phyloP scores from a whole-genome alignment of 1,140 invertebrate species.

The Matsumurasca onukii region DNA sequence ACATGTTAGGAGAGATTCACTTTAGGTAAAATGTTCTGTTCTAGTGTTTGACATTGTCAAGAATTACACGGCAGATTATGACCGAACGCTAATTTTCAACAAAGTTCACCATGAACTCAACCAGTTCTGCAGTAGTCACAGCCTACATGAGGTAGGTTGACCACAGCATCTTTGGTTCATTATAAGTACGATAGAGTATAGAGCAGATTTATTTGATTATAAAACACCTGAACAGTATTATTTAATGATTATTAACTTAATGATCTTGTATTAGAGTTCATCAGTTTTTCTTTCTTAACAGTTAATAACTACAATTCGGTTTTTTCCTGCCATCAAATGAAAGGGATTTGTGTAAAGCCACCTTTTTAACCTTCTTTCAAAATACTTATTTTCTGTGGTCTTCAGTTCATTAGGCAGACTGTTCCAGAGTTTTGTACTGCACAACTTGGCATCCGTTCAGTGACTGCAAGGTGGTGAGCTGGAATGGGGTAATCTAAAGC shows the following conservation, averaged over 20 bases:
- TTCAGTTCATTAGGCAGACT: no score
- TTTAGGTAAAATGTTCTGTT: no score
- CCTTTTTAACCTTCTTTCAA: no score
- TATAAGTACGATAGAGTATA: background rate
- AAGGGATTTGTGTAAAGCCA: no score
- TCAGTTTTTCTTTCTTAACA: background rate
- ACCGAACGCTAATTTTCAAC: slow-evolving; percentile 87
- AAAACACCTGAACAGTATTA: background rate
- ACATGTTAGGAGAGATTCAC: no score
- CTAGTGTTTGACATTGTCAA: slow-evolving; percentile 83
- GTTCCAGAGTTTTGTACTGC: no score
- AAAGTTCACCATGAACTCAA: slow-evolving; percentile 93
- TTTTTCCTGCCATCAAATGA: background rate
- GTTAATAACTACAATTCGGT: background rate
- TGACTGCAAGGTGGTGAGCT: no score
- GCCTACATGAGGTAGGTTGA: slow-evolving; percentile 71
- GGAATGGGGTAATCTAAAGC: no score
- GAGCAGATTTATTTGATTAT: background rate
- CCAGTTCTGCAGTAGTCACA: slow-evolving; percentile 89
- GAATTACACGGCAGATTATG: slow-evolving; percentile 91
- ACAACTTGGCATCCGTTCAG: no score
- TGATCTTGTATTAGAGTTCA: background rate
- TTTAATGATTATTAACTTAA: background rate
- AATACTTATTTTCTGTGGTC: no score
- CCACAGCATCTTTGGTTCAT: background rate